Evolutionary conservation across 1,140 invertebrate species (phyloP), one percentile per base, ranked within the genome.

Genomic region (Papilio glaucus): DNA sequence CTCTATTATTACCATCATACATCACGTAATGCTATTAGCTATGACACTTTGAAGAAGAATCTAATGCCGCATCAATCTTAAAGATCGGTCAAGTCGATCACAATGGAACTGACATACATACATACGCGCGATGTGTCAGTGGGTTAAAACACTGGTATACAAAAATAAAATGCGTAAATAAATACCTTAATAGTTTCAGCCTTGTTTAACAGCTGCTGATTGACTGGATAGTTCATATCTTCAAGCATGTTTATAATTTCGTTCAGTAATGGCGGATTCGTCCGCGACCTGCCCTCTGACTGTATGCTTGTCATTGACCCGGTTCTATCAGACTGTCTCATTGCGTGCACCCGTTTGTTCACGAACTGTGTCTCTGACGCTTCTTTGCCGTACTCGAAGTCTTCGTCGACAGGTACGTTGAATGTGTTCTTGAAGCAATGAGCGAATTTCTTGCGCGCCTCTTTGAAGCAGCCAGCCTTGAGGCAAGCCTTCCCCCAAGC

Each of bases 401-500:
- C 88, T 18, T 90, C 89, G 60, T 87, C 92, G 8, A 85, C 61
- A n/a, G 65, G 86, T 1, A 91, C 76, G 60, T 85, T 86, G 9
- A 85, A 76, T 0, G 88, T 84, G 72, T 89, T 94, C 65, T 94
- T 94, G 73, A 95, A 93, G 79, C 94, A 95, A 24, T 93, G 84
- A 10, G 94, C 90, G 81, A 95, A 95, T 81, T 96, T 96, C 42
- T 96, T 95, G 33, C 96, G 92, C 0, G 97, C 97, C 78, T 93
- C 95, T 71, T 93, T 94, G 85, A 95, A 97, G 80, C 97, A 95
- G 0, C 97, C 97, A 1, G 96, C 95, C 77, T 96, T 96, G 0
- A 98, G 89, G 81, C 96, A 98, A 45, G 96, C 95, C 85, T 97
- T 95, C 0, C 97, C 98, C 97, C 98, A 98, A 0, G 96, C 96